Base-by-base conservation (phyloP, 2,888 invertebrate species). In the Rhamnusium bicolor region DNA sequence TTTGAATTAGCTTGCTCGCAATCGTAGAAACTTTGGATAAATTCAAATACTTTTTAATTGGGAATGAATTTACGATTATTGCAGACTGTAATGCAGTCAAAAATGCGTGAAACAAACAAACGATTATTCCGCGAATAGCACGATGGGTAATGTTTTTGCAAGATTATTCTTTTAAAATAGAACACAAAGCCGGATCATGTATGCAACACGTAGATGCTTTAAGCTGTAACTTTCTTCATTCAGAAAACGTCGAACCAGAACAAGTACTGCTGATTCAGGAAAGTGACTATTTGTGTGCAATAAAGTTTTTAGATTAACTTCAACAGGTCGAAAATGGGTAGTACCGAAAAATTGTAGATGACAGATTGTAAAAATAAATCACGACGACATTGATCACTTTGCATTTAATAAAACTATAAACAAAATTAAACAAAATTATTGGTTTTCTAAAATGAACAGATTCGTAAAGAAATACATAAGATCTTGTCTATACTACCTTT, bases 191-290 rank as follows among this genome's bases (percentile, higher is more conserved):
- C 8, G 77, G 77, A 10, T 18, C 40, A 4, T 76, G 76, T 66
- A 85, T 87, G 83, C 16, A 69, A 60, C 86, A 86, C 71, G 85
- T 85, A 0, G 86, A 86, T 29, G 76, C 84, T 49, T 71, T 85
- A 67, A 84, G 82, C 73, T 19, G 85, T 73, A 72, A 69, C 24
- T n/a, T 16, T n/a, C 21, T 27, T 12, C 60, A 8, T 24, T 21
- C 14, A 14, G 19, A 24, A 24, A 2, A 24, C n/a, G n/a, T n/a
- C n/a, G 3, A 29, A 14, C 10, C 19, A 2, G 32, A 74, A 27
- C 10, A 49, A 27, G 24, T 78, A 1, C 24, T 61, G 4, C 7
- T 68, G 32, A 69, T 74, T 32, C 14, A 12, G 10, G 74, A 76
- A 60, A 54, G 67, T 62, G 76, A 80, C 47, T 80, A 72, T 54